These are phyloP conservation scores for Pelusios castaneus DNA, from an alignment of 2,113 vertebrate genomes.

Conservation along the genomic window DNA sequence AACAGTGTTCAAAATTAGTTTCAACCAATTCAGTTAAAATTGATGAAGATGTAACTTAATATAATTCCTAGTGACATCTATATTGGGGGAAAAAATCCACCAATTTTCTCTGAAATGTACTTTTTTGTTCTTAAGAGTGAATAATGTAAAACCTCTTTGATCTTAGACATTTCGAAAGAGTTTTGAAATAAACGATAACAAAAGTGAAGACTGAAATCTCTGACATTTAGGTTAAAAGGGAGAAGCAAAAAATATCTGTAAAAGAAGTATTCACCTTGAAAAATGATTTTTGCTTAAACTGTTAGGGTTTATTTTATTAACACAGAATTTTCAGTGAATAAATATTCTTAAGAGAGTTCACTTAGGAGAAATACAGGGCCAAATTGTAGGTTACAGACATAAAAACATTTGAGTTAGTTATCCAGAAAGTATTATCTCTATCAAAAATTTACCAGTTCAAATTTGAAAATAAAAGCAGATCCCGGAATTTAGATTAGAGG, in stretches of 20 bases:
- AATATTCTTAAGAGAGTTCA: not conserved
- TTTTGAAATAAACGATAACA: constrained; percentile 25
- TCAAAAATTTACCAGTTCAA: not conserved
- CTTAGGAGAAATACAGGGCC: not conserved
- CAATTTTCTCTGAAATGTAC: constrained; percentile 20
- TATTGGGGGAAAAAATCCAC: not conserved
- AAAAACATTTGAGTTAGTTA: not conserved
- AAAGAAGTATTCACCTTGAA: not conserved
- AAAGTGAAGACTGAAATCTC: constrained; percentile 21
- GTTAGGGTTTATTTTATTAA: constrained; percentile 7
- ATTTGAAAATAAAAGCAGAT: not conserved
- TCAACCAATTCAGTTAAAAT: not conserved
- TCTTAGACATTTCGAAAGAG: constrained; percentile 5
- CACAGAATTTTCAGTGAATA: not conserved
- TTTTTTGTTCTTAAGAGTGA: constrained; percentile 32
- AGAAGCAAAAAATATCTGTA: not conserved
- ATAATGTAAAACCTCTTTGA: constrained; percentile 28
- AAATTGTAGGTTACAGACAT: not conserved
- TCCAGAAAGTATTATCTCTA: not conserved
- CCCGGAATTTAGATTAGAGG: not conserved
- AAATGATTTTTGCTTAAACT: not conserved
- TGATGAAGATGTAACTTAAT: not conserved
- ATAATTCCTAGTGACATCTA: constrained; percentile 7
- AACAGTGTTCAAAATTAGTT: not conserved
- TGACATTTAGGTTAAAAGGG: not conserved